phyloP scores from a whole-genome alignment of 2,797 vertebrate genomes.

The Capromys pilorides region DNA sequence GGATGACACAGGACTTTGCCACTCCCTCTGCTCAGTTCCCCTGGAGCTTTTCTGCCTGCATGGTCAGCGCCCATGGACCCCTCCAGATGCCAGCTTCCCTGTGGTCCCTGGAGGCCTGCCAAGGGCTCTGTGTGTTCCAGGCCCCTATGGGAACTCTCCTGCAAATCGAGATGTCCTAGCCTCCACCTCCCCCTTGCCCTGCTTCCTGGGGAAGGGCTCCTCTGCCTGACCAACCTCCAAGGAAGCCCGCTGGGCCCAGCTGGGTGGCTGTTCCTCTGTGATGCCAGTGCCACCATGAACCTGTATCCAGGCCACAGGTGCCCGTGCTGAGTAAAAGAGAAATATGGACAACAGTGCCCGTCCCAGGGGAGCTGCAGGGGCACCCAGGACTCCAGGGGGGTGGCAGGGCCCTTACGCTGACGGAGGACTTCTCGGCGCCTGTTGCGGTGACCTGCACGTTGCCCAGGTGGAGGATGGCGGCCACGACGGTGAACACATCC shows the following conservation, averaged over 20 bases:
- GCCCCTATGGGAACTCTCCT: background rate
- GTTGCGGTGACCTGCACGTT: slow-evolving; percentile 90
- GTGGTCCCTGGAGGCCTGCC: background rate
- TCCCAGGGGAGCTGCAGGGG: background rate
- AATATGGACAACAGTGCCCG: background rate
- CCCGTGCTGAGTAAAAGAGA: background rate
- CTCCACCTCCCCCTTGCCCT: background rate
- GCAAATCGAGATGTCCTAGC: background rate
- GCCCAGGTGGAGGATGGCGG: slow-evolving; percentile 95
- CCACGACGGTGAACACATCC: slow-evolving; percentile 93
- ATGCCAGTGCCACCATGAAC: background rate
- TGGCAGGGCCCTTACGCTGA: slow-evolving; percentile 88
- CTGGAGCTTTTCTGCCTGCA: background rate
- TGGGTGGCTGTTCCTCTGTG: background rate
- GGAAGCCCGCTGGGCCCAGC: background rate
- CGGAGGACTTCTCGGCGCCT: slow-evolving; percentile 91
- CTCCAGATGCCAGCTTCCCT: background rate
- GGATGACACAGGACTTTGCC: background rate
- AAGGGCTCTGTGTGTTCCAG: background rate
- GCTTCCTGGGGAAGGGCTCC: background rate
- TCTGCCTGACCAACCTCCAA: background rate
- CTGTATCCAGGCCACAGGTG: no score
- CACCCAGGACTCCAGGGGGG: background rate
- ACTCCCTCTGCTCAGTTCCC: background rate
- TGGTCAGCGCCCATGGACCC: background rate